These are phyloP conservation scores for Brachyptera risi DNA, from an alignment of 2,888 invertebrate species.

Conservation along the genomic window DNA sequence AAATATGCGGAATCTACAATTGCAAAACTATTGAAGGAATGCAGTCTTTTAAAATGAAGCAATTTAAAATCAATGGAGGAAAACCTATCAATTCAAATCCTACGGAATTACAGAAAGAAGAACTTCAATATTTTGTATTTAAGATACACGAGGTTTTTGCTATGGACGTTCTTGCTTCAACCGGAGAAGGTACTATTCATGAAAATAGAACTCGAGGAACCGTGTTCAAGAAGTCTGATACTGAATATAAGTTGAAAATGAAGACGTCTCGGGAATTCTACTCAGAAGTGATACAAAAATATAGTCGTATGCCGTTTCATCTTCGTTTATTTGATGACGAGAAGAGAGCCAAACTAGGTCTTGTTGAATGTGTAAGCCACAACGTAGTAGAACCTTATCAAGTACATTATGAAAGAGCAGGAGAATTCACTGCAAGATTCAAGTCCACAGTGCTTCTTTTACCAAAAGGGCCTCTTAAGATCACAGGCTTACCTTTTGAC, in stretches of 20 bases:
- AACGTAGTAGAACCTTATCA: slow-evolving; percentile 97
- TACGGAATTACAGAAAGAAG: slow-evolving; percentile 92
- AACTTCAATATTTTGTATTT: slow-evolving; percentile 93
- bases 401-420: slow-evolving; percentile 79
- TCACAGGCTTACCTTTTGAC: slow-evolving; percentile 91
- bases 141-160: slow-evolving; percentile 97
- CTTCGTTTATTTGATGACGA: slow-evolving; percentile 93
- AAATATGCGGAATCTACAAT: slow-evolving; percentile 86
- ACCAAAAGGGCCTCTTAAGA: slow-evolving; percentile 94
- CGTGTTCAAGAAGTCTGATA: slow-evolving; percentile 97
- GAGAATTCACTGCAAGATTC: slow-evolving; percentile 95
- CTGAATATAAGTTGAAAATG: slow-evolving; percentile 92
- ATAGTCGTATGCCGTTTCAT: slow-evolving; percentile 97
- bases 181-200: slow-evolving; percentile 90
- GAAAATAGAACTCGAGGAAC: slow-evolving; percentile 94
- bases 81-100: slow-evolving; percentile 98
- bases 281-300: slow-evolving; percentile 83
- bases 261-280: slow-evolving; percentile 93
- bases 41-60: slow-evolving; percentile 93
- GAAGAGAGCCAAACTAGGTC: slow-evolving; percentile 95
- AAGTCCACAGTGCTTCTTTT: slow-evolving; percentile 96
- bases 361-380: slow-evolving; percentile 96
- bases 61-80: slow-evolving; percentile 95
- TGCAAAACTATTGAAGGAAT: slow-evolving; percentile 98
- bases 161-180: slow-evolving; percentile 94